Conservation (phyloP, 2,888 invertebrate genomes). For the Meandrusa payeni region DNA sequence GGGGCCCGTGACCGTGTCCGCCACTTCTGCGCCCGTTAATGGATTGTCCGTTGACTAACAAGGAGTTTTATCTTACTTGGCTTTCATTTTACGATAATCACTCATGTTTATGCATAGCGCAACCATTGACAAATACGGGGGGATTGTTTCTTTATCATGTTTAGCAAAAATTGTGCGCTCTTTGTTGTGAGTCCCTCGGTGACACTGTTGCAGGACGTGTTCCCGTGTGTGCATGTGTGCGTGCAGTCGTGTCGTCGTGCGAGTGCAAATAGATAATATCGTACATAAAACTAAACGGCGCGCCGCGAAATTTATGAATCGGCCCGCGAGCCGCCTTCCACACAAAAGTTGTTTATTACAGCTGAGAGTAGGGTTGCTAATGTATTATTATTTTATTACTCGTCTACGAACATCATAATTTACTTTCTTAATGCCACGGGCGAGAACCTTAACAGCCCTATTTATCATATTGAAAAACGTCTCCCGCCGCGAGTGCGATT, state of each 20-base stretch:
- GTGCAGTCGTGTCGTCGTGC: constrained; percentile 33
- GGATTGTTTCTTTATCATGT: constrained; percentile 24
- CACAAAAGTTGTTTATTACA: constrained; percentile 76
- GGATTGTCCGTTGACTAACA: constrained; percentile 60
- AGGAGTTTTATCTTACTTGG: constrained; percentile 39
- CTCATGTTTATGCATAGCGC: constrained; percentile 34
- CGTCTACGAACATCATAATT: constrained; percentile 63
- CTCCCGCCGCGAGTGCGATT: constrained; percentile 56
- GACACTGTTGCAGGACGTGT: constrained; percentile 35
- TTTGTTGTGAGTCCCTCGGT: constrained; percentile 32
- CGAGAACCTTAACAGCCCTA: constrained; percentile 57
- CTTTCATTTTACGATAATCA: constrained; percentile 41
- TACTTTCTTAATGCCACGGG: constrained; percentile 60
- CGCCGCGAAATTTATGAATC: constrained; percentile 76
- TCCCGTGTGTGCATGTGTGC: constrained; percentile 30
- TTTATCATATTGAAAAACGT: constrained; percentile 60
- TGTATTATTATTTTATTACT: constrained; percentile 61
- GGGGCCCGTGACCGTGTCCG: constrained; percentile 53
- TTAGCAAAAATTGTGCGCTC: constrained; percentile 33
- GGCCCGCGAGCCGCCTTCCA: constrained; percentile 71
- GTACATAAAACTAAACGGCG: constrained; percentile 73
- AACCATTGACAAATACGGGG: constrained; percentile 30
- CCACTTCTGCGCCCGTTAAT: constrained; percentile 61
- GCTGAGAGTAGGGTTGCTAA: constrained; percentile 63
- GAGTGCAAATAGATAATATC: constrained; percentile 72